Evolutionary conservation across 2,797 vertebrate species (phyloP), one percentile per base, ranked within the genome.

Genomic region (Galaxias olidus): DNA sequence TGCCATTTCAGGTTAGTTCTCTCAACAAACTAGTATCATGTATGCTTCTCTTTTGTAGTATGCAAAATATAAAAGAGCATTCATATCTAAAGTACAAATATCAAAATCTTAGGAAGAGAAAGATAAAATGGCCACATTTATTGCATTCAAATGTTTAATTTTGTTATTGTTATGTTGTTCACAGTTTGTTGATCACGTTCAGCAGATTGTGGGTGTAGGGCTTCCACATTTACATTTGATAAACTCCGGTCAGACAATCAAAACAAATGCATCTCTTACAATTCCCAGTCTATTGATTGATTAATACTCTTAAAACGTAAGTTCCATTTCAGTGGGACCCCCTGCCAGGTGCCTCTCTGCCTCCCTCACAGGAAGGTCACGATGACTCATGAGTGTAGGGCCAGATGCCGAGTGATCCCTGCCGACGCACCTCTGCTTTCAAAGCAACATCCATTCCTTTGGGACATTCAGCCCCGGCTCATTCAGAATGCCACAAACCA

Each of bases 281-380:
- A 86, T 86, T 85, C 86, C 83, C 86, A 80, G 74, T 87, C 84
- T 88, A 90, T 90, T 90, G 88, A 91, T 90, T 90, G 88, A 91
- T 90, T 91, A 80, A 66, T 10, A n/a, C 76, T 86, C 91, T 90
- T 90, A 30, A 94, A 94, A 94, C 93, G 91, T 92, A 90, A 90
- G 87, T 89, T 87, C 78, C 81, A 86, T 94, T 94, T 92, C 75
- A 81, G 84, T 65, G 68, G 66, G 76, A 68, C 85, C 88, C 86
- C 92, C 91, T 83, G 69, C 89, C 85, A 92, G 73, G 91, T 76
- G 81, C 82, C 49, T 91, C 86, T 86, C 92, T 88, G 90, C 88
- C 86, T 78, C 77, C 73, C 77, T 90, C 73, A 79, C 88, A 78
- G 71, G 76, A 0, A 43, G 86, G 89, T 91, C 89, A 88, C 66